Evolutionary conservation across 2,888 invertebrate genomes (phyloP).

Genomic region (Agrochola lota): DNA sequence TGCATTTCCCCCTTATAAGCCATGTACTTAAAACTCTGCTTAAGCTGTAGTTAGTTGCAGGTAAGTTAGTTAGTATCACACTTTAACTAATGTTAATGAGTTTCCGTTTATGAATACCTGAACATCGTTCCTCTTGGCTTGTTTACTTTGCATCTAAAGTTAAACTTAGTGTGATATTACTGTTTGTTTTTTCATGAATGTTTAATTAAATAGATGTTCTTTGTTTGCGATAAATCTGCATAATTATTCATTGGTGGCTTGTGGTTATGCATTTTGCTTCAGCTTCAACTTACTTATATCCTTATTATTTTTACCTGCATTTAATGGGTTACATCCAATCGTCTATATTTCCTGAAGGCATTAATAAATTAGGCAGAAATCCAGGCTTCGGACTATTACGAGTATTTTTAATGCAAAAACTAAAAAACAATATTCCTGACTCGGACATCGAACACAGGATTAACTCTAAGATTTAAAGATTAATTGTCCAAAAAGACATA

Average conservation of each 20-base stretch:
- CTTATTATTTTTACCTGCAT: neutral
- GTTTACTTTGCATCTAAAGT: constrained; percentile 35
- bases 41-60: constrained; percentile 46
- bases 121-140: constrained; percentile 36
- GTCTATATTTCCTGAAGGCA: neutral
- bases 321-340: neutral
- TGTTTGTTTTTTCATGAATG: constrained; percentile 45
- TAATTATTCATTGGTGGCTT: neutral
- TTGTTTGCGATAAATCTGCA: neutral
- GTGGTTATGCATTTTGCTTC: neutral
- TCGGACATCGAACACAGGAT: neutral
- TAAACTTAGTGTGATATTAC: constrained; percentile 4
- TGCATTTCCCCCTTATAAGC: constrained; percentile 35
- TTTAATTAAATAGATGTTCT: constrained; percentile 12
- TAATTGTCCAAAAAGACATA: neutral
- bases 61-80: constrained; percentile 64
- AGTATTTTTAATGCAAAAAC: neutral
- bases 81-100: constrained; percentile 62
- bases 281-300: neutral
- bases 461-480: too few relatives aligned
- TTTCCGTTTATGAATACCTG: constrained; percentile 64
- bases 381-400: neutral
- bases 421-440: neutral
- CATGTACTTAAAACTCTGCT: constrained; percentile 59
- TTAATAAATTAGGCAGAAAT: neutral